These are phyloP conservation scores for Tuta absoluta DNA, from an alignment of 2,888 invertebrate species.

Conservation along the genomic window DNA sequence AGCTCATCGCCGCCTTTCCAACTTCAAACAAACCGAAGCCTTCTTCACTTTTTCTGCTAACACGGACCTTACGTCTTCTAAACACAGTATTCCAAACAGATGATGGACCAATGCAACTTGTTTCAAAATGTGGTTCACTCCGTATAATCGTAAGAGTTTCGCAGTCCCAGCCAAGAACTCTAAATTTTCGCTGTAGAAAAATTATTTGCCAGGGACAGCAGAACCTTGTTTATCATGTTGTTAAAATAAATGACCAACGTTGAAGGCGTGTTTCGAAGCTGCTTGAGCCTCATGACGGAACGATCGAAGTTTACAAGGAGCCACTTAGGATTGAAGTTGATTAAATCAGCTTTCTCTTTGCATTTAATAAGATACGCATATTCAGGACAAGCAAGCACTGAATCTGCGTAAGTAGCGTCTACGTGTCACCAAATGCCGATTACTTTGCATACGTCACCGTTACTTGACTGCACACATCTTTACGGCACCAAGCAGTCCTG, in stretches of 20 bases:
- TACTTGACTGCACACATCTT: too few species aligned
- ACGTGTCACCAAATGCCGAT: too few species aligned
- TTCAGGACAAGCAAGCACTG: too few species aligned
- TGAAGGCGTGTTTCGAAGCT: neutral
- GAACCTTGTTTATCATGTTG: neutral
- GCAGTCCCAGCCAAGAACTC: too few species aligned
- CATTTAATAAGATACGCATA: neutral
- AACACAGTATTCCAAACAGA: constrained; percentile 88
- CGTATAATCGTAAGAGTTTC: too few species aligned
- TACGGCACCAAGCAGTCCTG: too few species aligned
- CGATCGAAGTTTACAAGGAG: neutral
- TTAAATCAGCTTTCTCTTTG: neutral
- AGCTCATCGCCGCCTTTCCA: constrained; percentile 91
- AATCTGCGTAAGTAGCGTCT: too few species aligned
- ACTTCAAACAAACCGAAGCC: constrained; percentile 97
- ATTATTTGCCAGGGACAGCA: neutral
- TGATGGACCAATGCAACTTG: too few species aligned
- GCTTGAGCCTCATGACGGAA: neutral
- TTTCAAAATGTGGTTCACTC: too few species aligned
- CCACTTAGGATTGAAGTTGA: neutral
- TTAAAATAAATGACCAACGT: neutral
- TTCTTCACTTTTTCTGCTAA: constrained; percentile 92
- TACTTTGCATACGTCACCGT: too few species aligned
- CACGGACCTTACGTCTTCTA: constrained; percentile 91
- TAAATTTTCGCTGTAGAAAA: too few species aligned